phyloP scores from a whole-genome alignment of 2,113 vertebrate genomes.

The Rhinolophus sinicus region DNA sequence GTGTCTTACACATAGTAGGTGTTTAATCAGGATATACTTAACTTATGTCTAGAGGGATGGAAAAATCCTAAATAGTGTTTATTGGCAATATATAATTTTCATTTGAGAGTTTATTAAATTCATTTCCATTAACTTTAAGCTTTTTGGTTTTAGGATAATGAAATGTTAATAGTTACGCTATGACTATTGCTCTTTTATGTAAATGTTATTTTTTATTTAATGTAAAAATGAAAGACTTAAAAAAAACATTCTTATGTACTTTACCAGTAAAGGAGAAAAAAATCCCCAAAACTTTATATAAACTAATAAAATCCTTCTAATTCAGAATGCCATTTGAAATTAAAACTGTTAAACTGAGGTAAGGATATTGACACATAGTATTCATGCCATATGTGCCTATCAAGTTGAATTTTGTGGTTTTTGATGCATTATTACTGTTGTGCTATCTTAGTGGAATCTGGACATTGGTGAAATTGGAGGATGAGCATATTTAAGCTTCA shows the following conservation, averaged over 20 bases:
- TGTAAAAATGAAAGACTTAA: conserved; percentile 10
- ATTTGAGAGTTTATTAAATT: conserved; percentile 51
- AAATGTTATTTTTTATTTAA: conserved; percentile 47
- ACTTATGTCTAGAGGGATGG: not conserved
- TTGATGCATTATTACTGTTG: not conserved
- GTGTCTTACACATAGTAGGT: not conserved
- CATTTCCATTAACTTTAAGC: conserved; percentile 38
- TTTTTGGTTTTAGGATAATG: conserved; percentile 59
- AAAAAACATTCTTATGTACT: not conserved
- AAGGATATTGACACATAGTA: not conserved
- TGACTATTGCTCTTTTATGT: conserved; percentile 46
- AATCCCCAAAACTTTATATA: not conserved
- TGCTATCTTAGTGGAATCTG: not conserved
- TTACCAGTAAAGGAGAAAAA: not conserved
- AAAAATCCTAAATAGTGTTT: conserved; percentile 34
- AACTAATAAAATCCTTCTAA: conserved; percentile 49
- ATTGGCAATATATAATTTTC: conserved; percentile 2
- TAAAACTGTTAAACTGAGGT: conserved; percentile 30
- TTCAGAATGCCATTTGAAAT: conserved; percentile 44
- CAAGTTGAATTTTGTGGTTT: conserved; percentile 29
- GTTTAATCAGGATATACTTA: conserved; percentile 24
- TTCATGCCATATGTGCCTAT: not conserved
- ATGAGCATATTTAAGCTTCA: not conserved
- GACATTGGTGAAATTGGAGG: not conserved
- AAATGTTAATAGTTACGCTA: conserved; percentile 28